Conservation (phyloP, 2,113 vertebrate species). For the Polypterus bichir region DNA sequence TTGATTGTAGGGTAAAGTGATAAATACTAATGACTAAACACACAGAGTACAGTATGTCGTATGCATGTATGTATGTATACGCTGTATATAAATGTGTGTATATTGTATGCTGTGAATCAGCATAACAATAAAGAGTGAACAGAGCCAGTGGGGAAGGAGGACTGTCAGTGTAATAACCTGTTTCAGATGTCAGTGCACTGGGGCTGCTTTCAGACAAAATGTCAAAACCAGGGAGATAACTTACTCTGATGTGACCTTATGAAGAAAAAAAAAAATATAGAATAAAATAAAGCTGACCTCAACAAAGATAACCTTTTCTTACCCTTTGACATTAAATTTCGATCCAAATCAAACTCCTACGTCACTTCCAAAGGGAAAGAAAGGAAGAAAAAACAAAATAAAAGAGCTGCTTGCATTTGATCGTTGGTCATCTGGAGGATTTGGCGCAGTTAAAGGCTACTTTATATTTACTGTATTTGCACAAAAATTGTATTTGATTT, state of each 20-base stretch:
- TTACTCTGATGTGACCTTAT: constrained; percentile 54
- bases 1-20: too few relatives aligned
- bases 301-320: constrained; percentile 49
- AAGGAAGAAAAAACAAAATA: too few relatives aligned
- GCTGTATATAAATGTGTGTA: too few relatives aligned
- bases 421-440: background rate
- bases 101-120: background rate
- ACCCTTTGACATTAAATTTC: constrained; percentile 49
- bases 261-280: constrained; percentile 28
- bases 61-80: too few relatives aligned
- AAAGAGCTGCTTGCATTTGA: background rate
- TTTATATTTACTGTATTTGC: too few relatives aligned
- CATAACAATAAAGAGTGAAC: background rate
- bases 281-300: constrained; percentile 26
- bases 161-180: constrained; percentile 37
- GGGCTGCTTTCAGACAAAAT: constrained; percentile 43
- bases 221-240: constrained; percentile 47
- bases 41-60: too few relatives aligned
- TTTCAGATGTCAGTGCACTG: constrained; percentile 51
- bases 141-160: background rate
- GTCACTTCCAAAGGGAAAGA: constrained; percentile 29
- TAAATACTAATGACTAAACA: too few relatives aligned
- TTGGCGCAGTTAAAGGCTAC: too few relatives aligned
- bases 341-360: constrained; percentile 46
- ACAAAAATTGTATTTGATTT: too few relatives aligned